Evolutionary conservation across 2,113 vertebrate genomes (phyloP).

Genomic region (Neodon shergylaensis): DNA sequence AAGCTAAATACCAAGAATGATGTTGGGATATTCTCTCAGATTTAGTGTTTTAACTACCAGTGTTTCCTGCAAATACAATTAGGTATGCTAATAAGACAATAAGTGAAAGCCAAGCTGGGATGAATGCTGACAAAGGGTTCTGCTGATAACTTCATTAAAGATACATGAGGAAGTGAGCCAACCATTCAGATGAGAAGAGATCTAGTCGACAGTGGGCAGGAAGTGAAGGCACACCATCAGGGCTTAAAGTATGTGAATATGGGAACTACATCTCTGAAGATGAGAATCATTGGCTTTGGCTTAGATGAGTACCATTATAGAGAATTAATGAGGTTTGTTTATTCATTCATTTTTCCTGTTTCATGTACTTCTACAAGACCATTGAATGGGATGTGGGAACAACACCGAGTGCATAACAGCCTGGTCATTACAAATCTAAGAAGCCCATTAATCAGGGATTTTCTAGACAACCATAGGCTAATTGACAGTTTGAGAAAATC

Average conservation of each 20-base stretch:
- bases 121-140: constrained; percentile 32
- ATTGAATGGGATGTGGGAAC: background rate
- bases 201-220: constrained; percentile 29
- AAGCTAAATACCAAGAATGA: constrained; percentile 12
- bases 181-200: constrained; percentile 63
- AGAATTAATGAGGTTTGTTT: constrained; percentile 46
- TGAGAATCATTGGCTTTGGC: constrained; percentile 30
- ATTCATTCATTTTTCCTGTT: constrained; percentile 36
- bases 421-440: background rate
- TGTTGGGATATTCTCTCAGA: background rate
- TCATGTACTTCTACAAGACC: background rate
- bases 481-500: background rate
- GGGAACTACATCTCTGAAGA: constrained; percentile 7
- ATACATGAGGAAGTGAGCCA: constrained; percentile 69
- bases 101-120: constrained; percentile 48
- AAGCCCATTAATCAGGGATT: background rate
- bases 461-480: background rate
- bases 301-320: background rate
- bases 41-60: constrained; percentile 47
- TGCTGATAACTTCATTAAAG: constrained; percentile 74
- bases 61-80: constrained; percentile 61
- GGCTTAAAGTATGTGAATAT: background rate
- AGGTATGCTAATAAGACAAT: constrained; percentile 50
- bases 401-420: background rate
- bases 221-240: constrained; percentile 36